phyloP scores from a whole-genome alignment of 2,113 vertebrate species.

The Hypocryptadius cinnamomeus region DNA sequence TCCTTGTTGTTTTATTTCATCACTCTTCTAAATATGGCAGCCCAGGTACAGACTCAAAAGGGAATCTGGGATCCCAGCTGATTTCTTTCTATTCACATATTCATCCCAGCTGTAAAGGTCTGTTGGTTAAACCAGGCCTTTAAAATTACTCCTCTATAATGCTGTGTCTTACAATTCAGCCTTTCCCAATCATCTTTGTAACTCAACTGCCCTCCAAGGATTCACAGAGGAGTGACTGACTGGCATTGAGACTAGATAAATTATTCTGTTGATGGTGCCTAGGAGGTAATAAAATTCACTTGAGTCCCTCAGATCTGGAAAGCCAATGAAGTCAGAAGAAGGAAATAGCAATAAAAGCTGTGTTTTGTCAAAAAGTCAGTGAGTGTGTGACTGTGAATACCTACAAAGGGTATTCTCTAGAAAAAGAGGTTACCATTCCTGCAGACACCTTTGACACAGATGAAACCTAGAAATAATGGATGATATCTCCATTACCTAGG shows the following conservation, averaged over 20 bases:
- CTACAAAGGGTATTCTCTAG: neutral
- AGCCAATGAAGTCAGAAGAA: neutral
- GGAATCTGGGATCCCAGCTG: neutral
- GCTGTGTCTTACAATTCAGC: neutral
- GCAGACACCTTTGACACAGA: neutral
- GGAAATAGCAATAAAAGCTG: constrained; percentile 1
- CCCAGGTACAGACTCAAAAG: neutral
- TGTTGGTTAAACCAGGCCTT: neutral
- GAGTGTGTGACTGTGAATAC: constrained; percentile 21
- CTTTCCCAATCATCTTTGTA: neutral
- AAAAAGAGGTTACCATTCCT: neutral
- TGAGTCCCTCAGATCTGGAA: neutral
- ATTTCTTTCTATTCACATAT: neutral
- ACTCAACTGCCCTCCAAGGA: constrained; percentile 14
- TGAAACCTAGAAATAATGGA: neutral
- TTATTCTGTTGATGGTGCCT: constrained; percentile 5
- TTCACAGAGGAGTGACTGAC: neutral
- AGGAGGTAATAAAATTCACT: constrained; percentile 32
- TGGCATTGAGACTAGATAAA: constrained; percentile 1
- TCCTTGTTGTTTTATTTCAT: neutral
- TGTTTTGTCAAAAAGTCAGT: neutral
- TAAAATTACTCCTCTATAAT: neutral
- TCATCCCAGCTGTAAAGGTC: neutral
- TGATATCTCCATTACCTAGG: neutral
- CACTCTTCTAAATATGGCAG: neutral